Base-by-base conservation (phyloP, 1,140 invertebrate genomes). In the Paralvinella palmiformis region DNA sequence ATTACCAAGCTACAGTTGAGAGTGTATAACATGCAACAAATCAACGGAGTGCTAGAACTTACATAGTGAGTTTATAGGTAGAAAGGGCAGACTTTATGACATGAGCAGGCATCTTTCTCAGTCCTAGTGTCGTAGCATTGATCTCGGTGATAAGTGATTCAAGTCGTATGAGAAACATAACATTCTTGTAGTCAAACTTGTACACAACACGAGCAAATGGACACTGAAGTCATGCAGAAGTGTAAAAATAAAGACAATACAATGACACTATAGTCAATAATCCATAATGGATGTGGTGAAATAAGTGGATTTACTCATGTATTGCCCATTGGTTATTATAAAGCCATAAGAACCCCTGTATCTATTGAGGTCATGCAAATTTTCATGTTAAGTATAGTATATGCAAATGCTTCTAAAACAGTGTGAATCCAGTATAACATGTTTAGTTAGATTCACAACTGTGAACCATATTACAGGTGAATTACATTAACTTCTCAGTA, bases 61-160 rank as follows among this genome's bases (percentile, higher is more conserved):
- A 79, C 79, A 72, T 56, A 29, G 72, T 76, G 2, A 80, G 67
- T 65, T 79, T 81, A 64, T 79, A 80, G 1, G 77, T 80, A 13
- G 77, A 79, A 1, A 81, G 68, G 3, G 76, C 76, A 48, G 76
- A 72, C 67, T 74, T 70, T 35, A 79, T 71, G 7, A 79, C 75
- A 67, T 78, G 73, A 31, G 71, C 68, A 15, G 74, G 72, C 70
- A 79, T 72, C 31, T 74, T 68, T 44, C 75, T 72, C 17, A 81
- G 64, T 33, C 72, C 71, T 59, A 81, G 62, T 29, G 74, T 73
- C 20, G 67, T 59, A 27, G 73, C 75, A 64, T 80, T 80, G 31
- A 78, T 73, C 10, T 69, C 65, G 6, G 67, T 69, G 1, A 80
- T 67, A 13, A 76, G 41, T 17, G 53, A 65, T 56, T 76, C 72